These are phyloP conservation scores for Benthosema pterotum DNA, from an alignment of 2,797 vertebrate species.

Conservation along the genomic window DNA sequence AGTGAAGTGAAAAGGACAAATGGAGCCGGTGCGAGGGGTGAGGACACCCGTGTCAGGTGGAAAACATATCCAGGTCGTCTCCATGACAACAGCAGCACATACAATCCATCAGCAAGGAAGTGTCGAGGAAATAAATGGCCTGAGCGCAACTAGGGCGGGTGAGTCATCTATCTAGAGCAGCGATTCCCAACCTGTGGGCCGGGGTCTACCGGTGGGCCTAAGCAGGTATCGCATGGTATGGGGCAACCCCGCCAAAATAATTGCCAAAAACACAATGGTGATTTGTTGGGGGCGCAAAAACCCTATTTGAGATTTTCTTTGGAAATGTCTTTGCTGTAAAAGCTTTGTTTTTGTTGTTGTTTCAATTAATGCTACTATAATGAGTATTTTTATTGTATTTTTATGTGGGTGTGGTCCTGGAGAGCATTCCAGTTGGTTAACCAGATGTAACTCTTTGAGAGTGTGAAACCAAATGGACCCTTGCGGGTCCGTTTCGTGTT, in stretches of 20 bases:
- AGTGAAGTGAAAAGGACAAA: slow-evolving; percentile 37
- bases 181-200: background rate
- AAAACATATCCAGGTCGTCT: slow-evolving; percentile 63
- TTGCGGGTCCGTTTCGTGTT: too few species aligned
- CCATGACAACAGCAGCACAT: slow-evolving; percentile 44
- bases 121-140: slow-evolving; percentile 49
- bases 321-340: slow-evolving; percentile 20
- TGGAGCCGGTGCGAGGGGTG: slow-evolving; percentile 25
- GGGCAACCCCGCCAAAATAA: too few species aligned
- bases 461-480: too few species aligned
- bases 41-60: slow-evolving; percentile 49
- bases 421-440: too few species aligned
- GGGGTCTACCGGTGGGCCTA: background rate
- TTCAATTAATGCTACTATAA: slow-evolving; percentile 6
- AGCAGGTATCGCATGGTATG: background rate
- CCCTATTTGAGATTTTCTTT: too few species aligned
- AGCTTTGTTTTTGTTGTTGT: background rate
- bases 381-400: too few species aligned
- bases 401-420: background rate
- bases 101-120: slow-evolving; percentile 52
- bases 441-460: too few species aligned
- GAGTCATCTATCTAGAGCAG: slow-evolving; percentile 41
- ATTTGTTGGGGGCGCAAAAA: too few species aligned
- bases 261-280: too few species aligned
- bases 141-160: slow-evolving; percentile 18